Evolutionary conservation across 2,888 invertebrate genomes (phyloP), one percentile per base, ranked within the genome.

Genomic region (Scaeva pyrastri): DNA sequence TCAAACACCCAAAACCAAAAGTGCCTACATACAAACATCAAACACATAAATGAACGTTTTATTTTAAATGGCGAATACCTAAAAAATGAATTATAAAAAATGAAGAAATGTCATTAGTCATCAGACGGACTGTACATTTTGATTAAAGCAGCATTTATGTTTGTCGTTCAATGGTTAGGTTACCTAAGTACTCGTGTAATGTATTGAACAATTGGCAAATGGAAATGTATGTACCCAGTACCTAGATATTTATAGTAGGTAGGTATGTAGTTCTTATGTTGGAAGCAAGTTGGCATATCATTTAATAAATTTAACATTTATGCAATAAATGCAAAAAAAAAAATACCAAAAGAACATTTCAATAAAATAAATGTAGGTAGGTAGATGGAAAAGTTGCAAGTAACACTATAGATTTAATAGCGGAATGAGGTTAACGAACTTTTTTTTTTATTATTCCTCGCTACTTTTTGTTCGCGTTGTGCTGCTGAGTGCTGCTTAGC

Each of bases 361-460:
- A 64, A 73, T 73, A 19, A 31, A 12, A 64, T 36, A 64, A 74
- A 31, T 1, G 31, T 31, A 31, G 31, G 76, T 77, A 86, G 45
- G 64, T 77, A 86, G 86, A 77, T 86, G 55, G 73, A 81, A 86
- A 81, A 86, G 45, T 86, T 77, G 77, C 82, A 86, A 86, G 77
- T 78, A 77, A 74, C 64, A 77, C 72, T 85, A 77, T 74, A 77
- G 85, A 81, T 86, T 86, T 82, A 82, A 86, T 78, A 86, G 81
- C 74, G 82, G 84, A 85, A 88, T 86, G 88, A 90, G 90, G 91
- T 91, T 88, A 91, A 91, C 89, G 90, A 90, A 90, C 91, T 81
- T 88, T 88, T 80, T 75, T 81, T 43, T n/a, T 62, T 64, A 66
- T 77, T 78, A 78, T 88, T 83, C 79, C 52, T 89, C 78, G 82